Conservation (phyloP, 2,113 vertebrate species). For the Climacteris rufus region DNA sequence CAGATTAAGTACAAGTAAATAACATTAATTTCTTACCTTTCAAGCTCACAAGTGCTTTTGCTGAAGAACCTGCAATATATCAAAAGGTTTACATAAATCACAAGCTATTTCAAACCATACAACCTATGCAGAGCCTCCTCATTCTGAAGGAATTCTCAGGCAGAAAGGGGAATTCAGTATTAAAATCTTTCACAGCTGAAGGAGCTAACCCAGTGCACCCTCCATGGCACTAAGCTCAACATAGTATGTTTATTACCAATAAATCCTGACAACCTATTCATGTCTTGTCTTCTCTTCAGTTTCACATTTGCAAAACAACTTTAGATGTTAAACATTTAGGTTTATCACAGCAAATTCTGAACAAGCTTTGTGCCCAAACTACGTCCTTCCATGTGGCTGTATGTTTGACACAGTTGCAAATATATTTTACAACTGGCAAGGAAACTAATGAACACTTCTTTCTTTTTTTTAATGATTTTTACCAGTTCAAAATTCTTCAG, state of each 20-base stretch:
- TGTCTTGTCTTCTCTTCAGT: not conserved
- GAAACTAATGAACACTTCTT: not conserved
- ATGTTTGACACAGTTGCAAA: not conserved
- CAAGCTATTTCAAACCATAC: conserved; percentile 22
- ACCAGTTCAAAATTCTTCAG: not conserved
- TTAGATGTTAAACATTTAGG: not conserved
- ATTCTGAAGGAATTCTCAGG: not conserved
- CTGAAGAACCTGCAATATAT: conserved; percentile 88
- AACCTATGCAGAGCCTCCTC: not conserved
- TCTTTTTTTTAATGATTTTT: not conserved
- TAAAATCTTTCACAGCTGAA: not conserved
- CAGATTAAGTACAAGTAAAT: not conserved
- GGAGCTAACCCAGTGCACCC: not conserved
- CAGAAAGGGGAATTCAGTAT: not conserved
- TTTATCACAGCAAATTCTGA: not conserved
- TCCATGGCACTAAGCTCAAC: not conserved
- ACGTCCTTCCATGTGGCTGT: not conserved
- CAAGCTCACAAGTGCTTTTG: conserved; percentile 96
- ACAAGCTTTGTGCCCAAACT: not conserved
- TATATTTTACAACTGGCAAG: not conserved
- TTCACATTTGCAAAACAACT: not conserved
- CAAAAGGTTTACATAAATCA: conserved; percentile 32
- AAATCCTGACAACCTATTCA: not conserved
- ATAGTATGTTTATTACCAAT: not conserved
- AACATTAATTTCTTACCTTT: conserved; percentile 83